Evolutionary conservation across 1,140 invertebrate genomes (phyloP).

Genomic region (Ceratoteleas bidentatus): DNA sequence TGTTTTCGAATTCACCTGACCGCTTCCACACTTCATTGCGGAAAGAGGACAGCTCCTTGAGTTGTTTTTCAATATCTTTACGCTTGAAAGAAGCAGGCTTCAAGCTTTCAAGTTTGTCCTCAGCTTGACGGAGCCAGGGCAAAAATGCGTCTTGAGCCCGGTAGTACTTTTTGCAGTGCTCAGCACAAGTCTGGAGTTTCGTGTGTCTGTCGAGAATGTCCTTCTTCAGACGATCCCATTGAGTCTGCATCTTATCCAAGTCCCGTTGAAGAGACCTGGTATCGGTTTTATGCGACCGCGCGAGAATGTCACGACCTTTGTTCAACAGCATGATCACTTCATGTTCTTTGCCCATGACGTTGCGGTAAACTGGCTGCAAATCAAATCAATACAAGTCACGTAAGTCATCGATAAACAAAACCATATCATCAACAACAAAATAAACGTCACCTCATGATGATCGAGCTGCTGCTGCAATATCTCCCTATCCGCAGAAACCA

Average conservation of each 20-base stretch:
- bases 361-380: constrained; percentile 89
- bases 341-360: constrained; percentile 94
- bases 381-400: constrained; percentile 21
- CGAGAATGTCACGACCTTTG: constrained; percentile 90
- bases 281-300: constrained; percentile 83
- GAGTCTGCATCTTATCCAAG: constrained; percentile 91
- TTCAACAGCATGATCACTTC: constrained; percentile 97
- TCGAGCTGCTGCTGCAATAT: constrained; percentile 93
- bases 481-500: too few species aligned
- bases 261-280: constrained; percentile 85
- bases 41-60: constrained; percentile 94
- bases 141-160: constrained; percentile 91
- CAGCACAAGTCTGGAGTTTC: constrained; percentile 92
- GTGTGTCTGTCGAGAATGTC: constrained; percentile 92
- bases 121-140: constrained; percentile 93
- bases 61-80: constrained; percentile 92
- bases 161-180: constrained; percentile 95
- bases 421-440: too few species aligned
- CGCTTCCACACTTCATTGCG: constrained; percentile 96
- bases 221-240: constrained; percentile 94
- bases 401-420: too few species aligned
- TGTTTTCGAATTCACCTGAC: constrained; percentile 95
- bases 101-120: constrained; percentile 91
- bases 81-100: constrained; percentile 91
- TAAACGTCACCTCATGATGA: constrained; percentile 89